Evolutionary conservation across 2,113 vertebrate species (phyloP).

Genomic region (Crotalus viridis): DNA sequence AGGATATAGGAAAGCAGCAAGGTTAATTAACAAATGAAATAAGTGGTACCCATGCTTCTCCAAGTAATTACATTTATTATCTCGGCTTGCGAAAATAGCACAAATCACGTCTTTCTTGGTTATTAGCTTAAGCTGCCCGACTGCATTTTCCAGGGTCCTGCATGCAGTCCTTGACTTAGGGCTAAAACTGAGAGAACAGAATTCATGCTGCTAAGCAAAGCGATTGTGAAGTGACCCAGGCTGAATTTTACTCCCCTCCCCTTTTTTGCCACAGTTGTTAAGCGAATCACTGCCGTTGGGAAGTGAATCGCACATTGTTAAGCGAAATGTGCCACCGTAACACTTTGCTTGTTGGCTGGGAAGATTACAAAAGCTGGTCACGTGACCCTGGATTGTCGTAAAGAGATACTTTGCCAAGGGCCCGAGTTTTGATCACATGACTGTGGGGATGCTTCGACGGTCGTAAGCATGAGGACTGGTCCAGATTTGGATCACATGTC

Average conservation of each 20-base stretch:
- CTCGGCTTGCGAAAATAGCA: no score
- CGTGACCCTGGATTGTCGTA: not conserved
- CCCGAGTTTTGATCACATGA: not conserved
- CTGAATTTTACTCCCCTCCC: not conserved
- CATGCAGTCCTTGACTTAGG: not conserved
- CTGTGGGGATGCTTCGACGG: not conserved
- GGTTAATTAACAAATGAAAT: not conserved
- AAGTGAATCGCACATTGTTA: not conserved
- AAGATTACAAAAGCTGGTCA: not conserved
- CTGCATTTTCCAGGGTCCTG: not conserved
- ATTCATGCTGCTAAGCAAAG: not conserved
- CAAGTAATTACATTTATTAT: not conserved
- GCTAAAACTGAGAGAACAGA: not conserved
- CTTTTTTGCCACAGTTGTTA: not conserved
- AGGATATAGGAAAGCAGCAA: not conserved
- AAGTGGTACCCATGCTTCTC: fast-evolving
- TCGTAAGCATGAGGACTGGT: no score
- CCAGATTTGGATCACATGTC: not conserved
- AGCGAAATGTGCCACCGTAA: not conserved
- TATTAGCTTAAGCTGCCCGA: not conserved
- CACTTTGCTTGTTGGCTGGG: not conserved
- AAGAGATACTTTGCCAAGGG: no score
- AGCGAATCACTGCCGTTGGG: not conserved
- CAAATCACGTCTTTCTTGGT: no score
- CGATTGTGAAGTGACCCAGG: not conserved